Evolutionary conservation across 2,113 vertebrate species (phyloP), one percentile per base, ranked within the genome.

Genomic region (Equus quagga): DNA sequence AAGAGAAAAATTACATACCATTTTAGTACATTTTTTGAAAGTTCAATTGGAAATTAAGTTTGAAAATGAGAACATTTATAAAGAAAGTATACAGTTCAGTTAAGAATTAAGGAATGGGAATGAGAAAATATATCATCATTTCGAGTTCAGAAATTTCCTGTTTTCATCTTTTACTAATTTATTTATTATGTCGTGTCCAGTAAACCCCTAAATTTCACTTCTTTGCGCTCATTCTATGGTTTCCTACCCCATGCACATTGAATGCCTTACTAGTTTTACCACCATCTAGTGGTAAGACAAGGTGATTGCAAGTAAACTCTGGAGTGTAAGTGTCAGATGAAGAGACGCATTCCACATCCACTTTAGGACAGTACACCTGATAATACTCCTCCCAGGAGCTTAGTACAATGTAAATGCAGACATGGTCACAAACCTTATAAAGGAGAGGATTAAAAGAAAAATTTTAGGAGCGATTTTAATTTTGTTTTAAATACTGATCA

Each of bases 221-320:
- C 8, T 60, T 78, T 62, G 15, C 24, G 6, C 21, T 56, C 1
- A 28, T 28, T 83, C 26, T 56, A 10, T 26, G 24, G 6, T 67
- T 85, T 95, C 24, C 58, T 33, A 91, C 82, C 90, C 67, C 78
- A 26, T 12, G n/a, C 5, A 33, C 46, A 6, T 8, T 62, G 72
- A 92, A 65, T 33, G 72, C 79, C 85, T 93, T 92, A 7, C 65
- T 94, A 83, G 73, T 80, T 96, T 89, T 95, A 92, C 79, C 44
- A 88, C 86, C 95, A 96, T 93, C 96, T 96, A 91, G 92, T 96
- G 97, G 95, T 89, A 51, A 69, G 6, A 86, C 8, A 18, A 36
- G 62, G 15, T 83, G 64, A 67, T 41, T 78, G 21, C 79, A 95
- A 69, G 86, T 9, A 79, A 93, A 88, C 41, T 73, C 19, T 26